Percentiles rank a stretch among this genome's conserved stretches.
phyloP scores from a whole-genome alignment of 2,797 vertebrate species.

The Clarias laeviceps region DNA sequence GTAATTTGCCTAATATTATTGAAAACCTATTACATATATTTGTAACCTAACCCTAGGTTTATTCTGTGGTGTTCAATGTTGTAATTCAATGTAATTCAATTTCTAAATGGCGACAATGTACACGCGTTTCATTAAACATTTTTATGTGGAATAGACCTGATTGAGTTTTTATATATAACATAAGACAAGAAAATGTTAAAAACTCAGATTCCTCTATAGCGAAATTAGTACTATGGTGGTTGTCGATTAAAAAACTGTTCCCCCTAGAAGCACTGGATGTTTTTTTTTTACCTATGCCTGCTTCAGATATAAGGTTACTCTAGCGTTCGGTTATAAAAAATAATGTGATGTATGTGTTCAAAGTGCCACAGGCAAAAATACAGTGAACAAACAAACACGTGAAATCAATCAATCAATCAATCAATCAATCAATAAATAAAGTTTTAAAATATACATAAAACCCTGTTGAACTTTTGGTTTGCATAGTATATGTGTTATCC shows the following conservation, averaged over 20 bases:
- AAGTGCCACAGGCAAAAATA: neutral
- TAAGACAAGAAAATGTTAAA: too few species aligned
- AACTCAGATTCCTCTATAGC: neutral
- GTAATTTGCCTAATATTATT: neutral
- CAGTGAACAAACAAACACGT: too few species aligned
- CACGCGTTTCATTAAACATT: neutral
- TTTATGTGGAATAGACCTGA: neutral
- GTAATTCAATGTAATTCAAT: neutral
- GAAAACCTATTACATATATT: neutral
- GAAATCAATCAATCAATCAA: too few species aligned
- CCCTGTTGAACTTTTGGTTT: neutral
- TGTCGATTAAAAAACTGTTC: neutral
- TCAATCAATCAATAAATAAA: too few species aligned
- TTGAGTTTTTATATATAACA: too few species aligned
- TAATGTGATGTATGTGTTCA: neutral
- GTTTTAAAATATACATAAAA: neutral
- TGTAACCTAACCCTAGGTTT: too few species aligned
- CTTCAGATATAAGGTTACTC: neutral
- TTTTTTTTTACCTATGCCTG: neutral
- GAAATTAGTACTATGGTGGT: neutral
- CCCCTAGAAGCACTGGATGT: neutral
- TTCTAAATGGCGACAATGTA: neutral
- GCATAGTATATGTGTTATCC: neutral
- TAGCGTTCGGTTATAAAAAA: neutral
- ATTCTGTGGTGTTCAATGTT: neutral